Conservation (phyloP, 2,113 vertebrate species). For the Macquaria ambigua region DNA sequence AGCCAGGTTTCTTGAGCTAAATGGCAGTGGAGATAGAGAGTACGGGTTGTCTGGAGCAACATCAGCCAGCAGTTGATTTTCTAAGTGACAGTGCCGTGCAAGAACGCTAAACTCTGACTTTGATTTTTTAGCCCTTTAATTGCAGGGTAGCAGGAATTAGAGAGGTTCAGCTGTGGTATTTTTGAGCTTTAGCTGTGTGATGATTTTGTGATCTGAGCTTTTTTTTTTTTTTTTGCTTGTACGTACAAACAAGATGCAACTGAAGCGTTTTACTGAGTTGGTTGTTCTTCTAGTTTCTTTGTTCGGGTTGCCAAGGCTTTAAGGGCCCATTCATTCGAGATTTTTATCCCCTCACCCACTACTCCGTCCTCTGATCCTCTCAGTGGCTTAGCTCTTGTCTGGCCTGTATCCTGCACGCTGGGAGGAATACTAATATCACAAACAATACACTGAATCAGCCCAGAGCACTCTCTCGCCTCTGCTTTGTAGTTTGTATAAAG, state of each 20-base stretch:
- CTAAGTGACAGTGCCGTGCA: slow-evolving; percentile 51
- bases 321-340: slow-evolving; percentile 34
- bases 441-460: slow-evolving; percentile 23
- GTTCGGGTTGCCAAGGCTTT: slow-evolving; percentile 57
- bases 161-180: slow-evolving; percentile 41
- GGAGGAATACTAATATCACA: slow-evolving; percentile 66
- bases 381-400: slow-evolving; percentile 5
- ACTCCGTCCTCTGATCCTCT: slow-evolving; percentile 4
- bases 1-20: slow-evolving; percentile 28
- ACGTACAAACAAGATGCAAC: slow-evolving; percentile 10
- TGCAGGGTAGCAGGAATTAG: slow-evolving; percentile 56
- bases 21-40: slow-evolving; percentile 24
- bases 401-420: neutral
- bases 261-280: neutral
- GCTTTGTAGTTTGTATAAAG: neutral
- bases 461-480: neutral
- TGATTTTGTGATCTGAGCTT: slow-evolving; percentile 20
- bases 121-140: slow-evolving; percentile 66
- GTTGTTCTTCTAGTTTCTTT: slow-evolving; percentile 37
- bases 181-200: slow-evolving; percentile 34
- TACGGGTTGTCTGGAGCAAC: slow-evolving; percentile 55
- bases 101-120: slow-evolving; percentile 55
- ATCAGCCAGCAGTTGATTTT: slow-evolving; percentile 57
- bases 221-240: neutral
- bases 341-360: slow-evolving; percentile 43